Percentiles rank a stretch among this genome's conserved stretches.
Conservation (phyloP, 2,888 invertebrate species). For the Opisthograptis luteolata region DNA sequence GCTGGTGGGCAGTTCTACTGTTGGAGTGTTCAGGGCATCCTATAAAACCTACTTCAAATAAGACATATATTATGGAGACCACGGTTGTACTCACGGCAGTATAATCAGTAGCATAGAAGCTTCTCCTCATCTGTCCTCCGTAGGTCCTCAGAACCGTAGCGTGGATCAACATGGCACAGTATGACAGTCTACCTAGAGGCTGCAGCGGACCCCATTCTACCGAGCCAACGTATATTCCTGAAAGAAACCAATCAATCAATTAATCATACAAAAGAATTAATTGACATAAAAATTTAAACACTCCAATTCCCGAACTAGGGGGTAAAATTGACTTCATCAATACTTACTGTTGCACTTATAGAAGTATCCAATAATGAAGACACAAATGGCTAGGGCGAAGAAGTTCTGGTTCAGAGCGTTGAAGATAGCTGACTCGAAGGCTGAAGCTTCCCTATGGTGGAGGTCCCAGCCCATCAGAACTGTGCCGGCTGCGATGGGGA, state of each 20-base stretch:
- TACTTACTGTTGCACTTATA: constrained; percentile 72
- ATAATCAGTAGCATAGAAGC: constrained; percentile 77
- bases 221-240: constrained; percentile 68
- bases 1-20: too few species aligned
- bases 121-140: constrained; percentile 75
- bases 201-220: constrained; percentile 79
- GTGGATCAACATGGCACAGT: constrained; percentile 78
- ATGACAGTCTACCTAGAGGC: constrained; percentile 73
- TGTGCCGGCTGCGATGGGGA: constrained; percentile 64
- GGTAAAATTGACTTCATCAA: not conserved
- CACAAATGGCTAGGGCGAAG: constrained; percentile 74
- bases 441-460: constrained; percentile 70
- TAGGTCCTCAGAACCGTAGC: constrained; percentile 75
- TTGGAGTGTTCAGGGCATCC: too few species aligned
- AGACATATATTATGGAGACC: too few species aligned
- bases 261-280: not conserved
- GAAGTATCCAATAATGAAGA: constrained; percentile 74
- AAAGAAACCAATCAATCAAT: constrained; percentile 7
- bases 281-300: too few species aligned
- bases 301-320: too few species aligned
- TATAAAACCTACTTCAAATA: too few species aligned
- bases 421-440: constrained; percentile 71
- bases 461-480: constrained; percentile 79
- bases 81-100: constrained; percentile 66
- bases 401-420: constrained; percentile 77